A percentile compares a stretch with the other conserved stretches of the same genome.
These are phyloP conservation scores for Montipora cactus DNA, from an alignment of 64 coral and sea anemone genomes.

Conservation along the genomic window DNA sequence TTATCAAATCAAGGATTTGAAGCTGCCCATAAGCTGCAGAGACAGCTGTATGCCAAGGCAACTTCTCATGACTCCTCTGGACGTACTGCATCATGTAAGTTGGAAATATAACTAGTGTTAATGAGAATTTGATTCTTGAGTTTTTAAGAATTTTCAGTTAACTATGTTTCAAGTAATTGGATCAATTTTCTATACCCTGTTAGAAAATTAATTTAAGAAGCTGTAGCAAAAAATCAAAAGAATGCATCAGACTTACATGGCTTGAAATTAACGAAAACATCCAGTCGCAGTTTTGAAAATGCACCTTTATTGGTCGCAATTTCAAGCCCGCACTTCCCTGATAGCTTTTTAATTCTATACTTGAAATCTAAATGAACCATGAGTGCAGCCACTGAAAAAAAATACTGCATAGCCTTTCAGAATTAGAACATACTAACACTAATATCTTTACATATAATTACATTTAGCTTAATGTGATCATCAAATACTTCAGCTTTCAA, in stretches of 20 bases:
- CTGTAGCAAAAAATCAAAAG: not conserved
- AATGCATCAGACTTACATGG: not conserved
- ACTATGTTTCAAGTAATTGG: not conserved
- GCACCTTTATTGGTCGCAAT: no score
- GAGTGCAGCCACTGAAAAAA: not conserved
- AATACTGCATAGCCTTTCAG: not conserved
- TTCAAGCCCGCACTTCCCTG: not conserved
- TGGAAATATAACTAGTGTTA: not conserved
- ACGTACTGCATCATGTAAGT: constrained; percentile 26
- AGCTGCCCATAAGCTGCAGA: constrained; percentile 20
- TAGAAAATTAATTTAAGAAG: not conserved
- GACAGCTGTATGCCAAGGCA: constrained; percentile 38
- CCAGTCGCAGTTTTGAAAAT: no score
- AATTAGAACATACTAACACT: not conserved
- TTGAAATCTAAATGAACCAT: not conserved
- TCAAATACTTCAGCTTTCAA: constrained; percentile 12
- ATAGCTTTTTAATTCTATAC: not conserved
- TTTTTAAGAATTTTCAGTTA: not conserved
- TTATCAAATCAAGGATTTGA: constrained; percentile 36
- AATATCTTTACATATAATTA: not conserved
- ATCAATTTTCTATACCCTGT: not conserved
- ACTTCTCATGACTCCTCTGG: constrained; percentile 25
- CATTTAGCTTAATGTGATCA: not conserved
- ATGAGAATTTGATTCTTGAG: not conserved
- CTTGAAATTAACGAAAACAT: no score